These are phyloP conservation scores for Myotis planiceps DNA, from an alignment of 2,797 vertebrate genomes.

Conservation along the genomic window DNA sequence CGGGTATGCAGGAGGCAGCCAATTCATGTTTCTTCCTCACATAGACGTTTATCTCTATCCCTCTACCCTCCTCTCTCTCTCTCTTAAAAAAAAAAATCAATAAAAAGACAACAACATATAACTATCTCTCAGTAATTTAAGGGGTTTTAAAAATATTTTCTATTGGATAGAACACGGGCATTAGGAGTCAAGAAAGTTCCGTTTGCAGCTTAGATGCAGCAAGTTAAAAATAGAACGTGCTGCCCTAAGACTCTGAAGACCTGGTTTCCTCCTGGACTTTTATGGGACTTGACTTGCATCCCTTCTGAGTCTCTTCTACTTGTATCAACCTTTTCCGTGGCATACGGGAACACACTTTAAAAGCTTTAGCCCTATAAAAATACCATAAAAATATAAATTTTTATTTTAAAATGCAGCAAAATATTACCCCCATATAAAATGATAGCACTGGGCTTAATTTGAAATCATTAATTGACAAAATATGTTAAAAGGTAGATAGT, in stretches of 20 bases:
- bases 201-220: background rate
- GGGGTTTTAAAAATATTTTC: constrained; percentile 13
- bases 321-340: background rate
- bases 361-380: background rate
- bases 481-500: background rate
- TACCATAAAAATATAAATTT: background rate
- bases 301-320: background rate
- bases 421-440: background rate
- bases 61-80: too few species aligned
- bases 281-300: background rate
- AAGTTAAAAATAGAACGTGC: constrained; percentile 39
- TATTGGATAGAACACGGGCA: background rate
- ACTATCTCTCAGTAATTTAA: background rate
- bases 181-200: constrained; percentile 22
- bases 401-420: background rate
- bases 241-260: background rate
- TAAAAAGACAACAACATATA: background rate
- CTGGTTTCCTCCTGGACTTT: background rate
- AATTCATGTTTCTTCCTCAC: too few species aligned
- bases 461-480: constrained; percentile 38
- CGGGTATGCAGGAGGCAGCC: too few species aligned
- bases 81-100: too few species aligned
- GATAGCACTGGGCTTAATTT: constrained; percentile 30
- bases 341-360: background rate
- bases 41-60: too few species aligned